phyloP scores from a whole-genome alignment of 2,888 invertebrate species.

The Eupithecia dodoneata region DNA sequence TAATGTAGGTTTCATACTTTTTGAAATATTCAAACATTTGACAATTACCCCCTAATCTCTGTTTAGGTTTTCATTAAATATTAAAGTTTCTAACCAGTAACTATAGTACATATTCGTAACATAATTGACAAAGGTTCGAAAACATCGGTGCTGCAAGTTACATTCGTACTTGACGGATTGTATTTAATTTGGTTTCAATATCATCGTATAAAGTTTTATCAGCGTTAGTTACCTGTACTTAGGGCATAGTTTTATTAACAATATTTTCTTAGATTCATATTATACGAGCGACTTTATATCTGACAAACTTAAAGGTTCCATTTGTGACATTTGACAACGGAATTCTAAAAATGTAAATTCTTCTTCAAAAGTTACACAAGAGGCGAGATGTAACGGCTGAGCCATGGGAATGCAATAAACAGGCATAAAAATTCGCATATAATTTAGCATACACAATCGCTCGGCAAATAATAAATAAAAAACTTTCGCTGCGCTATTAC shows the following conservation, averaged over 20 bases:
- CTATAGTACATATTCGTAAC: no score
- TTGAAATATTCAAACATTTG: no score
- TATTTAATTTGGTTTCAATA: not conserved
- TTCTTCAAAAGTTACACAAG: conserved; percentile 13
- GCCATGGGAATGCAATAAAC: conserved; percentile 14
- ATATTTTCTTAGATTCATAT: not conserved
- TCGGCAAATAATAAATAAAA: conserved; percentile 59
- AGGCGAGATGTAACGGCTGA: conserved; percentile 17
- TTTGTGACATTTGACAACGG: not conserved
- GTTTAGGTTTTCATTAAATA: no score
- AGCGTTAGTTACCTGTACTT: no score
- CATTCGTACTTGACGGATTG: no score
- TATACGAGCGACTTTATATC: not conserved
- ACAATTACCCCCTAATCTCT: no score
- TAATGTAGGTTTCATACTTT: no score
- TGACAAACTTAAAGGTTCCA: not conserved
- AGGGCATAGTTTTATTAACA: not conserved
- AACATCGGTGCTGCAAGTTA: no score
- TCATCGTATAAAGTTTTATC: not conserved
- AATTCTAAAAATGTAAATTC: not conserved
- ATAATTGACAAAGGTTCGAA: no score
- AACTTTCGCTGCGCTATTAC: conserved; percentile 56
- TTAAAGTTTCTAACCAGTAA: no score
- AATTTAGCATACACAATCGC: conserved; percentile 63
- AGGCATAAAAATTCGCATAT: conserved; percentile 35